Percentiles rank a stretch among this genome's conserved stretches.
These are phyloP conservation scores for Neostethus bicornis DNA, from an alignment of 2,797 vertebrate genomes.

Conservation along the genomic window DNA sequence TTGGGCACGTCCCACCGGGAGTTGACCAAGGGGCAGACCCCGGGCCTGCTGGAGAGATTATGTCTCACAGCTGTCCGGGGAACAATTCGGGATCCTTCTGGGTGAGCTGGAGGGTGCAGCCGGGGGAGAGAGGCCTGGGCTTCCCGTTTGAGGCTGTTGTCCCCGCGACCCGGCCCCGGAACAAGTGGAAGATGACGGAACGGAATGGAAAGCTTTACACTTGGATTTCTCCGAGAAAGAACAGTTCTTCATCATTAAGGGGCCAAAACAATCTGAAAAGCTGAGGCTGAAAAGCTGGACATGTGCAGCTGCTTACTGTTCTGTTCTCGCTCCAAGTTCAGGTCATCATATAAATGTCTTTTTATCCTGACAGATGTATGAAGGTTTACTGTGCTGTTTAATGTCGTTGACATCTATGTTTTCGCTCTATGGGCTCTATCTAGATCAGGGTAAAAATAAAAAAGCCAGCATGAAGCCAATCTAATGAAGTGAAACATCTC, in stretches of 20 bases:
- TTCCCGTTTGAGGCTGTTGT: too few species aligned
- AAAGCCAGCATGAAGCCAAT: constrained; percentile 21
- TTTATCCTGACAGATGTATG: constrained; percentile 41
- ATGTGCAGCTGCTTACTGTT: constrained; percentile 31
- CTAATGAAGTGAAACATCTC: constrained; percentile 13
- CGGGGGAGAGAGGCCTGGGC: too few species aligned
- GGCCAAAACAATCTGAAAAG: constrained; percentile 18
- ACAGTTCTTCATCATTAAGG: constrained; percentile 29
- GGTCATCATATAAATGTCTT: constrained; percentile 23
- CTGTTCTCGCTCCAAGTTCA: constrained; percentile 30
- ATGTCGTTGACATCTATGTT: constrained; percentile 21
- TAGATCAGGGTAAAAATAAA: constrained; percentile 11
- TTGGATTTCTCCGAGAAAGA: too few species aligned
- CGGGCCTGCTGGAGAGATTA: too few species aligned
- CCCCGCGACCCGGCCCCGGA: too few species aligned
- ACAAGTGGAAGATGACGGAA: too few species aligned
- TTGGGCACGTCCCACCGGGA: constrained; percentile 24
- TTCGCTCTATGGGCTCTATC: constrained; percentile 8
- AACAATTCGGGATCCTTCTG: too few species aligned
- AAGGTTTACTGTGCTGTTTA: constrained; percentile 27
- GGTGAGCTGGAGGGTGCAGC: too few species aligned
- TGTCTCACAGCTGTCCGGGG: too few species aligned
- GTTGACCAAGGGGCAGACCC: too few species aligned
- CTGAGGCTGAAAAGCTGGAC: constrained; percentile 58
- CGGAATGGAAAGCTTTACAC: too few species aligned